Base-by-base conservation (phyloP, 1,140 invertebrate species). In the Drosophila busckii region DNA sequence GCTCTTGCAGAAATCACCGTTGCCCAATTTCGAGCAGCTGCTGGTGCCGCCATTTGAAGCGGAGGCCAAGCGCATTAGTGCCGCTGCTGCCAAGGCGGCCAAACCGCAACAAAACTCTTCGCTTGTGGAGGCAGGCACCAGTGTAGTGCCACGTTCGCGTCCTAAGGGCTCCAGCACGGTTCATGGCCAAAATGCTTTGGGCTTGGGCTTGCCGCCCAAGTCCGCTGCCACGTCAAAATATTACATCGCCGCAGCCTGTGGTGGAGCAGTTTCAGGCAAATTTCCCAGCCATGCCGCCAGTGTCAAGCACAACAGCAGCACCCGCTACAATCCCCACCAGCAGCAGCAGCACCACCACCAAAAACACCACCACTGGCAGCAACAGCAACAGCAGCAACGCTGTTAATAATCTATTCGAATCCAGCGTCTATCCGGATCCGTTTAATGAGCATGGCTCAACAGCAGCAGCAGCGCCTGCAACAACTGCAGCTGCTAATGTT, bases 81-180 rank as follows among this genome's bases (percentile, higher is more conserved):
- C 90, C 10, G 86, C 89, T 7, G 70, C 88, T 4, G 89, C 90
- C 46, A 66, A 85, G 29, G 70, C 87, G 9, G 62, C 87, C 49
- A 86, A 88, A 32, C 82, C 89, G 0, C 73, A 89, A 0, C 73
- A 89, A 22, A 86, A 89, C 31, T 85, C 89, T 5, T 87, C 90
- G 9, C 54, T 90, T 12, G 88, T 91, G n/a, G 90, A 93, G 52
- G 70, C 80, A 0, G 92, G 66, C 35, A 97, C 95, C 2, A 95
- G 94, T 37, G 95, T 97, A 3, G 94, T 93, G 8, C 95, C 95
- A 3, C 88, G 95, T 31, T 94, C 96, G 80, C 89, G 95, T 58
- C 95, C 95, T 6, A 96, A 96, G 80, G 92, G 90, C 48, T 88
- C 80, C 29, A 66, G 67, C 0, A 61, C 88, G 2, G 85, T 85